phyloP scores from a whole-genome alignment of 37 sponge, comb jelly and placozoan genomes.

The Halichondria panicea region DNA sequence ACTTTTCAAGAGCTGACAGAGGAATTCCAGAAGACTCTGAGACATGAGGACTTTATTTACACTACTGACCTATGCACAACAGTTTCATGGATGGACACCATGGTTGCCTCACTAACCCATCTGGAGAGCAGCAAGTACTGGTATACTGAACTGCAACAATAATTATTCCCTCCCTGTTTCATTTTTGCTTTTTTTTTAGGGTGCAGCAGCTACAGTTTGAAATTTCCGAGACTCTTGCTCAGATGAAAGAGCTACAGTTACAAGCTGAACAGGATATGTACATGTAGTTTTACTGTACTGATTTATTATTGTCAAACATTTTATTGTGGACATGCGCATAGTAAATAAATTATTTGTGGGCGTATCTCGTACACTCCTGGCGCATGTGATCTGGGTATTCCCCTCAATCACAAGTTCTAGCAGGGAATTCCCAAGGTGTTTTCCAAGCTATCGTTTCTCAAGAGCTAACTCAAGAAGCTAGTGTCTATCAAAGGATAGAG shows the following conservation, averaged over 20 bases:
- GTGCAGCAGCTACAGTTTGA: slow-evolving; percentile 68
- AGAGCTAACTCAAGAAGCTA: too few relatives aligned
- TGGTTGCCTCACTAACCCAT: slow-evolving; percentile 62
- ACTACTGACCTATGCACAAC: slow-evolving; percentile 68
- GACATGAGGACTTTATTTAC: slow-evolving; percentile 77
- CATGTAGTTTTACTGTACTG: background rate
- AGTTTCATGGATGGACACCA: slow-evolving; percentile 71
- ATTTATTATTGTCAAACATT: too few relatives aligned
- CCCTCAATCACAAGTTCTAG: too few relatives aligned
- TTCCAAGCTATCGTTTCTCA: too few relatives aligned
- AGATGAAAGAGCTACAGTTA: slow-evolving; percentile 39
- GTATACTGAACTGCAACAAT: background rate
- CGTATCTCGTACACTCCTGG: too few relatives aligned
- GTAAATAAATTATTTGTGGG: background rate
- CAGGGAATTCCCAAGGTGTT: too few relatives aligned
- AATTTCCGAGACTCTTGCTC: slow-evolving; percentile 46
- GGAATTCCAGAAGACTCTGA: slow-evolving; percentile 75
- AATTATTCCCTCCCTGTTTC: background rate
- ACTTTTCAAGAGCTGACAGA: slow-evolving; percentile 75
- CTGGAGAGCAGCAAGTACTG: slow-evolving; percentile 57
- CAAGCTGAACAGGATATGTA: too few relatives aligned
- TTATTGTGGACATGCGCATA: too few relatives aligned
- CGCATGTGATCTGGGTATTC: too few relatives aligned
- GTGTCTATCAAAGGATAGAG: too few relatives aligned
- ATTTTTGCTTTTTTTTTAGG: slow-evolving; percentile 10